A percentile compares a stretch with the other conserved stretches of the same genome.
Conservation (phyloP, 2,888 invertebrate species). For the Glyphotaelius pellucidus region DNA sequence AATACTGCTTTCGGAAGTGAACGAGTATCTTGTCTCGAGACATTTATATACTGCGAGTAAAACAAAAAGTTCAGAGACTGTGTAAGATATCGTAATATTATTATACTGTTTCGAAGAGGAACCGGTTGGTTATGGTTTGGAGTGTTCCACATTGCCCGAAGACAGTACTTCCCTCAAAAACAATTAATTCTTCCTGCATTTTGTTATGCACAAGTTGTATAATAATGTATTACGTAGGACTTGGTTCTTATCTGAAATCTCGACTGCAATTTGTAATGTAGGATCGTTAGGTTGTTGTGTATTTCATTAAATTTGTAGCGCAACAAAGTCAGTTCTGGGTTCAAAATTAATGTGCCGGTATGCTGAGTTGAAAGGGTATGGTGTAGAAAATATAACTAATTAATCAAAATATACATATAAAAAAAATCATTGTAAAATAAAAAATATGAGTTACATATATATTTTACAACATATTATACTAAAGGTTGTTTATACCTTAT, state of each 20-base stretch:
- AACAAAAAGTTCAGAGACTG: neutral
- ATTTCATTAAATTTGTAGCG: neutral
- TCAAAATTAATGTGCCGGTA: too few species aligned
- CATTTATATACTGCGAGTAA: neutral
- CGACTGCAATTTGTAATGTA: neutral
- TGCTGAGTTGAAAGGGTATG: too few species aligned
- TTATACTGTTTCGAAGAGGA: neutral
- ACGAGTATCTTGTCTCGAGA: too few species aligned
- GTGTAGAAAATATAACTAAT: too few species aligned
- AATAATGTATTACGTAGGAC: neutral
- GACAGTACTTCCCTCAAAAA: neutral
- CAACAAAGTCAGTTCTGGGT: too few species aligned
- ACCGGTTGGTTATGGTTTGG: neutral
- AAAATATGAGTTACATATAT: too few species aligned
- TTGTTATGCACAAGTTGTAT: neutral
- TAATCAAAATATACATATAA: too few species aligned
- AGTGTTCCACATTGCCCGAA: neutral
- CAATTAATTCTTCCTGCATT: neutral
- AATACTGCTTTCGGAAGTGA: too few species aligned
- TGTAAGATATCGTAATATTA: neutral
- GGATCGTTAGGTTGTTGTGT: neutral
- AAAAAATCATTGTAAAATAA: too few species aligned
- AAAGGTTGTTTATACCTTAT: too few species aligned
- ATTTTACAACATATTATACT: too few species aligned
- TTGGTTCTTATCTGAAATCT: neutral